These are phyloP conservation scores for Macrocentrus cingulum DNA, from an alignment of 1,140 invertebrate genomes.

Conservation along the genomic window DNA sequence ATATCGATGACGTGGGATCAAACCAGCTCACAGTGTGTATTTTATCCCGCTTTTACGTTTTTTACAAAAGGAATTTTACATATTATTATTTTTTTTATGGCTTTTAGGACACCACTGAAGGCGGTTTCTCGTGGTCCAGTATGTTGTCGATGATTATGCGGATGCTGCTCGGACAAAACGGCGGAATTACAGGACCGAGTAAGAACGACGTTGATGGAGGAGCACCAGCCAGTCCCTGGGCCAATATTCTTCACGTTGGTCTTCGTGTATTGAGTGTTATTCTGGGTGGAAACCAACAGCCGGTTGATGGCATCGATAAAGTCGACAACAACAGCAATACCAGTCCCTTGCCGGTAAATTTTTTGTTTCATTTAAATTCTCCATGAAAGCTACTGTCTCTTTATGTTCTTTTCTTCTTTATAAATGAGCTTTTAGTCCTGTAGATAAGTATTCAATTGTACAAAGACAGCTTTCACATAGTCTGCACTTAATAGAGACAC, in stretches of 20 bases:
- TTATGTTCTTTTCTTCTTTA: background rate
- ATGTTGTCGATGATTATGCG: constrained; percentile 84
- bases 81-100: constrained; percentile 7
- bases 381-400: constrained; percentile 4
- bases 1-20: constrained; percentile 77
- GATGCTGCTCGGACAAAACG: constrained; percentile 72
- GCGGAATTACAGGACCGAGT: constrained; percentile 67
- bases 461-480: constrained; percentile 21
- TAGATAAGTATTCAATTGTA: background rate
- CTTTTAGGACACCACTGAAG: constrained; percentile 58
- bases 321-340: constrained; percentile 68
- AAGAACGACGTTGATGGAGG: constrained; percentile 76
- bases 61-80: background rate
- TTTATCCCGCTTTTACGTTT: background rate
- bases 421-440: background rate
- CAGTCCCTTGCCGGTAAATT: too few relatives aligned
- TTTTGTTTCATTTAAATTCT: too few relatives aligned
- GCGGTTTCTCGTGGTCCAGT: constrained; percentile 82
- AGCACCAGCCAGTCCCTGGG: constrained; percentile 75
- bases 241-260: constrained; percentile 78
- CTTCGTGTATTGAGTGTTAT: constrained; percentile 82
- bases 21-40: constrained; percentile 70
- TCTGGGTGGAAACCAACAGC: constrained; percentile 69
- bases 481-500: constrained; percentile 5
- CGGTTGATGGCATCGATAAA: constrained; percentile 82